Percentiles rank a stretch among this genome's conserved stretches.
These are phyloP conservation scores for Okamejei kenojei DNA, from an alignment of 2,797 vertebrate species.

Conservation along the genomic window DNA sequence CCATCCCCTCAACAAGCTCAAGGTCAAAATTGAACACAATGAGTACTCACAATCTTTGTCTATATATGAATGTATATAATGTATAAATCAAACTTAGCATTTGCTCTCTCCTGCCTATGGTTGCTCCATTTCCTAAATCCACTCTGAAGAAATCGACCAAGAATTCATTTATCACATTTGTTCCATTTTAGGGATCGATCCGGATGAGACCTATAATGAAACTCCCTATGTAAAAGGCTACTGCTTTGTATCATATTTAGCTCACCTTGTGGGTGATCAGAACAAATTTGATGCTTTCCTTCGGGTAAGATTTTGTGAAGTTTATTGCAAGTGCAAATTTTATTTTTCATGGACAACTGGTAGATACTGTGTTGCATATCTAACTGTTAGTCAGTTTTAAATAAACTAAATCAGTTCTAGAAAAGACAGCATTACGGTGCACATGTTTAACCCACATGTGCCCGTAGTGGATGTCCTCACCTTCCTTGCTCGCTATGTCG, in stretches of 20 bases:
- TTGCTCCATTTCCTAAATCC: neutral
- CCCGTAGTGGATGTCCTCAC: no score
- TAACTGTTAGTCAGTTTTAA: neutral
- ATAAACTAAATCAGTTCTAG: no score
- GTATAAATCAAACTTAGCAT: neutral
- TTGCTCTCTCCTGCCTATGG: neutral
- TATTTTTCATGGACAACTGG: neutral
- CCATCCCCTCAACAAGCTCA: slow-evolving; percentile 68
- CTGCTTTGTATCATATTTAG: slow-evolving; percentile 74
- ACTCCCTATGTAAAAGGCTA: slow-evolving; percentile 75
- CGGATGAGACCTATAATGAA: slow-evolving; percentile 72
- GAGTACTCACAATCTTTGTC: neutral
- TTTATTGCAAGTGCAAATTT: neutral
- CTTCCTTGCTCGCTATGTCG: no score
- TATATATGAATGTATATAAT: neutral
- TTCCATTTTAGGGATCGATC: slow-evolving; percentile 59
- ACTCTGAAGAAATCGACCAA: neutral
- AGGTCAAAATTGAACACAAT: slow-evolving; percentile 70
- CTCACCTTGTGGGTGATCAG: slow-evolving; percentile 66
- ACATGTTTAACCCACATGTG: no score
- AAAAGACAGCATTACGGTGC: no score
- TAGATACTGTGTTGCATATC: neutral
- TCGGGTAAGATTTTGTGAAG: slow-evolving; percentile 51
- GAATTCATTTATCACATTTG: neutral
- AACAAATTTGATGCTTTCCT: slow-evolving; percentile 67